Conservation (phyloP, 2,888 invertebrate genomes). For the Brenthis hecate region DNA sequence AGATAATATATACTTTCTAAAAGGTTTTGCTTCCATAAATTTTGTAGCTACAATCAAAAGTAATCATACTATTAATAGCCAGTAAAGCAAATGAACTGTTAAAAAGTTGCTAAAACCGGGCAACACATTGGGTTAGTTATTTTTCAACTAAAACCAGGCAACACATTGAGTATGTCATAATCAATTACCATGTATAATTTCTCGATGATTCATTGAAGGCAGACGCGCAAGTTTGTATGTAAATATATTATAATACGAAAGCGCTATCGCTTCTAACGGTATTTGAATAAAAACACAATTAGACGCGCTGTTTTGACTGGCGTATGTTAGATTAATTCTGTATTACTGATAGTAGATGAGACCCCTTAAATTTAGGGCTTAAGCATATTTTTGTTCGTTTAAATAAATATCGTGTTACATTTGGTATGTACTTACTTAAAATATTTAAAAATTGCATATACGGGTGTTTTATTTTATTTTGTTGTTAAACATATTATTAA, state of each 20-base stretch:
- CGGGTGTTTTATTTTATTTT: too few species aligned
- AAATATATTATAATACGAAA: slow-evolving; percentile 24
- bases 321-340: slow-evolving; percentile 58
- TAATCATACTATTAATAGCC: too few species aligned
- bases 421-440: too few species aligned
- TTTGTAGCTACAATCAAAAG: too few species aligned
- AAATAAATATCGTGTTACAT: too few species aligned
- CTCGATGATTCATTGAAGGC: slow-evolving; percentile 23
- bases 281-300: slow-evolving; percentile 76
- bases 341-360: slow-evolving; percentile 50
- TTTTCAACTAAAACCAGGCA: not conserved
- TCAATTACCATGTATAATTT: slow-evolving; percentile 23
- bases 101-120: too few species aligned
- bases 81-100: too few species aligned
- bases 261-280: slow-evolving; percentile 33
- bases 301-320: slow-evolving; percentile 64
- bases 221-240: slow-evolving; percentile 22
- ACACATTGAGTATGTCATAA: slow-evolving; percentile 7
- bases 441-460: too few species aligned
- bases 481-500: too few species aligned
- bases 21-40: too few species aligned
- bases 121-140: too few species aligned
- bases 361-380: slow-evolving; percentile 40
- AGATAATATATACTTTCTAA: too few species aligned
- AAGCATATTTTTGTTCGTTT: not conserved